Base-by-base conservation (phyloP, 2,113 vertebrate genomes). In the Asarcornis scutulata region DNA sequence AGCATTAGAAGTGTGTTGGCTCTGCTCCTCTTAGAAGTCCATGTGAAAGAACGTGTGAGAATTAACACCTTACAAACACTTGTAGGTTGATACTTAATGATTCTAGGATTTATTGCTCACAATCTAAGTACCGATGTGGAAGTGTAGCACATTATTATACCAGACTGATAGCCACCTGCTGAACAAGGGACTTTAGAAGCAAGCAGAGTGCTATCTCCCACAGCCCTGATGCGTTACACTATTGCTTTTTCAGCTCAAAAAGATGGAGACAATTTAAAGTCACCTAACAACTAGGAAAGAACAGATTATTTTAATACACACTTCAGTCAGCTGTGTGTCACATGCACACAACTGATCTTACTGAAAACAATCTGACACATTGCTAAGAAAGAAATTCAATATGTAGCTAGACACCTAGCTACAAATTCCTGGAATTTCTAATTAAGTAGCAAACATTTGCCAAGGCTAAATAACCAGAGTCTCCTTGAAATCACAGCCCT, bases 371-470 rank as follows among this genome's bases (percentile, higher is more conserved):
- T 16, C 29, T 75, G 34, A 86, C 9, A 62, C 17, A 44, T 25
- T 8, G 29, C 15, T 46, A 44, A 90, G 4, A 75, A 74, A 86
- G 32, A 34, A 88, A 85, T 48, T 83, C 25, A 71, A 74, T 21
- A 53, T 2, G 7, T 36, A 59, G 8, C 17, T 84, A 73, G 17
- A 50, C n/a, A 56, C 3, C 36, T 63, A 40, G 17, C 62, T 38
- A 40, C 36, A 18, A 63, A 29, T 11, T 40, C 40, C 36, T 40
- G 11, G 62, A 26, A 63, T 63, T 72, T 73, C 68, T 88, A 58
- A 93, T 92, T 96, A 96, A 89, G 82, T 74, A 88, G 52, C 46
- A 76, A 78, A 66, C 8, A 66, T 67, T 83, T 96, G 18, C 46
- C 73, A 92, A 89, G 16, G 20, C 83, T 88, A 86, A 72, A 38